Evolutionary conservation across 2,888 invertebrate genomes (phyloP).

Genomic region (Exephanes ischioxanthus): DNA sequence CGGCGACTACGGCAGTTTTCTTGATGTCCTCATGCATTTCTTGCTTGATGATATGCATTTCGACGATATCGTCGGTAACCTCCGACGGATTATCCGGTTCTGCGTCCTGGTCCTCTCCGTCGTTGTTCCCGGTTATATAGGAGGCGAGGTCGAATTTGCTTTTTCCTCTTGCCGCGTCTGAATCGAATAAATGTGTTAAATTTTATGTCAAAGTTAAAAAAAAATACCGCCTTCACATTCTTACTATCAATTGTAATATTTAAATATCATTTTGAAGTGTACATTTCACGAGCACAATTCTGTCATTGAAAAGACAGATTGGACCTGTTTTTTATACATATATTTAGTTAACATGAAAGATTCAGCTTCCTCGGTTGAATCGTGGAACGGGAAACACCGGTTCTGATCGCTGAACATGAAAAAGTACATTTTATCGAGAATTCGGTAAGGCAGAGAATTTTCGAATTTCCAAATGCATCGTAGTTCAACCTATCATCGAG

Average conservation of each 20-base stretch:
- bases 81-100: slow-evolving; percentile 9
- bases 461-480: slow-evolving; percentile 10
- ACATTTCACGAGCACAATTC: slow-evolving; percentile 44
- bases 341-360: background rate
- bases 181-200: slow-evolving; percentile 37
- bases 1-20: slow-evolving; percentile 44
- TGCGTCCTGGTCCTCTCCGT: slow-evolving; percentile 10
- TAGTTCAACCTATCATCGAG: slow-evolving; percentile 52
- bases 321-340: slow-evolving; percentile 29
- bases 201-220: background rate
- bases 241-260: background rate
- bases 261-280: background rate
- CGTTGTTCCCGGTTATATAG: slow-evolving; percentile 68
- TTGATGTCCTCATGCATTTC: slow-evolving; percentile 44
- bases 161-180: slow-evolving; percentile 61
- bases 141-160: slow-evolving; percentile 68
- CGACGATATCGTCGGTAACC: background rate
- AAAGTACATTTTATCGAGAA: slow-evolving; percentile 14
- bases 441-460: background rate
- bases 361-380: slow-evolving; percentile 49
- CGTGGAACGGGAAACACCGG: slow-evolving; percentile 40
- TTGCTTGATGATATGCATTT: slow-evolving; percentile 8
- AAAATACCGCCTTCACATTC: background rate
- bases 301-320: slow-evolving; percentile 53
- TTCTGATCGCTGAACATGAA: slow-evolving; percentile 32